Percentiles rank a stretch among this genome's conserved stretches.
Evolutionary conservation across 2,113 vertebrate species (phyloP).

Genomic region (Cheirogaleus medius): DNA sequence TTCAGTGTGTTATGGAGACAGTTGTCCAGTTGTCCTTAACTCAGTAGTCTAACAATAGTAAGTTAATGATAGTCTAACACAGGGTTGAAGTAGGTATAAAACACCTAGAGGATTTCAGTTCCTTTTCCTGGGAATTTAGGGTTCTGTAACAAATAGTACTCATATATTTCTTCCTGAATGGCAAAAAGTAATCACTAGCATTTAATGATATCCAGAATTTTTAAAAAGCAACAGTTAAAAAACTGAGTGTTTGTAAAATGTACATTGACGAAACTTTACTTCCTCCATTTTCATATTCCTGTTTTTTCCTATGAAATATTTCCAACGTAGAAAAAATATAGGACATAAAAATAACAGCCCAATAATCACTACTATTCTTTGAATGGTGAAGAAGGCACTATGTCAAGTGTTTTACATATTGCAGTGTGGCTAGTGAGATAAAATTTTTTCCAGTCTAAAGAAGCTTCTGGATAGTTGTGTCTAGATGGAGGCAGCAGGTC

Average conservation of each 20-base stretch:
- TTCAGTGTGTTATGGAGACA: neutral
- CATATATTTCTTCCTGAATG: neutral
- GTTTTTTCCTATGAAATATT: neutral
- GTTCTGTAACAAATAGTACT: neutral
- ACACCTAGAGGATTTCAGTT: neutral
- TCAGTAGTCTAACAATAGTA: neutral
- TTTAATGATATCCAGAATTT: slow-evolving; percentile 13
- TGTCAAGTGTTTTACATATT: neutral
- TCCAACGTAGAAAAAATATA: neutral
- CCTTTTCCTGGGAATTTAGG: neutral
- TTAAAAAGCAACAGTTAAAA: neutral
- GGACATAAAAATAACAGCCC: neutral
- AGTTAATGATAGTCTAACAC: neutral
- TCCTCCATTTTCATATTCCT: neutral
- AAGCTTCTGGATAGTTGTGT: neutral
- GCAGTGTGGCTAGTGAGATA: neutral
- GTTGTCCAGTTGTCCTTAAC: neutral
- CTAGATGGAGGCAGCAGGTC: neutral
- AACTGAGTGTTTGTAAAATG: neutral
- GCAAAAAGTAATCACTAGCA: neutral
- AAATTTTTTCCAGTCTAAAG: neutral
- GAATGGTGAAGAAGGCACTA: neutral
- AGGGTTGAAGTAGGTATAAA: neutral
- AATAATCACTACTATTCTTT: neutral
- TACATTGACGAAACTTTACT: neutral